Evolutionary conservation across 2,888 invertebrate genomes (phyloP).

Genomic region (Pseudoips prasinana): DNA sequence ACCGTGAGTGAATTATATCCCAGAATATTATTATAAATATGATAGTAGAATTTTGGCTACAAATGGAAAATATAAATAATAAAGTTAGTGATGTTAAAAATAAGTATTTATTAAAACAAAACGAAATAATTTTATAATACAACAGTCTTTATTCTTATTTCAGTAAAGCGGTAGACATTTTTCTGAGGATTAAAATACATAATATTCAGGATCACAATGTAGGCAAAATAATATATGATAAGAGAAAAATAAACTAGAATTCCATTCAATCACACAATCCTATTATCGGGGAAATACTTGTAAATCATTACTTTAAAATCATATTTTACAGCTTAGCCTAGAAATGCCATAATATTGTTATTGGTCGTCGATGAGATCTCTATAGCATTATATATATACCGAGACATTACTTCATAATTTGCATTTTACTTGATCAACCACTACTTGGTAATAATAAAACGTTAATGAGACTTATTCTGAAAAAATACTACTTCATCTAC

Average conservation of each 20-base stretch:
- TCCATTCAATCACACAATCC: constrained; percentile 35
- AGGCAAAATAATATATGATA: constrained; percentile 56
- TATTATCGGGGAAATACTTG: constrained; percentile 52
- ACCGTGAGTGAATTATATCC: no score
- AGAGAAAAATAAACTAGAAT: constrained; percentile 44
- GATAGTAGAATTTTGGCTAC: no score
- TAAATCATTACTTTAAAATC: constrained; percentile 16
- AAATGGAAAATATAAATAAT: no score
- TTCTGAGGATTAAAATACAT: constrained; percentile 58
- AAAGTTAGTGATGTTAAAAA: constrained; percentile 54
- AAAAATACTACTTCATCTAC: constrained; percentile 69
- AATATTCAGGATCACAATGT: constrained; percentile 58
- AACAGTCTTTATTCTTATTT: constrained; percentile 82
- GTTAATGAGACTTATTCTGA: constrained; percentile 62
- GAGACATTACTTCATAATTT: constrained; percentile 66
- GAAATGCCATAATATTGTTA: constrained; percentile 79
- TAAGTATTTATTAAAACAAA: constrained; percentile 69
- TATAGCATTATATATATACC: constrained; percentile 70
- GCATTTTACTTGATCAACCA: constrained; percentile 59
- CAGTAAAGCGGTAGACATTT: constrained; percentile 72
- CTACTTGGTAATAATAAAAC: constrained; percentile 59
- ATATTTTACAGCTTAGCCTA: constrained; percentile 70
- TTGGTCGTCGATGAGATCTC: constrained; percentile 82
- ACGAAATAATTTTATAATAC: constrained; percentile 74
- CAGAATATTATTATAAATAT: no score